Base-by-base conservation (phyloP, 1,140 invertebrate species). In the Drosophila tsacasi region DNA sequence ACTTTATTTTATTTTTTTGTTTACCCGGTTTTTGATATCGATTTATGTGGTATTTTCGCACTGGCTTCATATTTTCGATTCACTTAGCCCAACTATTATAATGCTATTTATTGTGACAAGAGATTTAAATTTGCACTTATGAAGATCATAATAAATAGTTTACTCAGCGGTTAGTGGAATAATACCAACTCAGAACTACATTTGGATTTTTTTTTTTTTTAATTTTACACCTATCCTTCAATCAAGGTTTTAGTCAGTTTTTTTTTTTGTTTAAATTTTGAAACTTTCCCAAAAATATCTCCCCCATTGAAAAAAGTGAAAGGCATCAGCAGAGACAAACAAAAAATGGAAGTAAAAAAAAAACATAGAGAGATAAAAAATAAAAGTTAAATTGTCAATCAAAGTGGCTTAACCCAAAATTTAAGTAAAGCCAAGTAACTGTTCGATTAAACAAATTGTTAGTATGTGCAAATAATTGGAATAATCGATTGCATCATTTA, bases 391-490 rank as follows among this genome's bases (percentile, higher is more conserved):
- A 71, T 55, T 71, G 67, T 71, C 67, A 68, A 68, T 71, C 67
- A 71, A 68, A 71, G 17, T 39, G 49, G 49, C 67, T 71, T 71
- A 71, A 71, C 67, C 67, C 67, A 71, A 68, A 55, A 32, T 52
- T 55, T 47, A 44, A 23, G 27, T 52, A 37, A 42, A 55, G 49
- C 39, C 46, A 71, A 55, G 49, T 55, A 68, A 71, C 23, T 39
- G 63, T 30, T 15, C 21, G 63, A 68, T 68, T 71, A 68, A 19
- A 42, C n/a, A 46, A 68, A 71, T 63, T 68, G 47, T 67, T 67
- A 54, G 67, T 67, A n/a, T 71, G 67, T 67, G 63, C 67, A 71
- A 71, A 68, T 55, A 30, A 68, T 71, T 49, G 67, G 23, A 68
- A 39, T 71, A 71, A 71, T 71, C 67, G 67, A 67, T 71, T 46